Conservation (phyloP, 92 coral and sea anemone species). For the Epizoanthus rinbou region DNA sequence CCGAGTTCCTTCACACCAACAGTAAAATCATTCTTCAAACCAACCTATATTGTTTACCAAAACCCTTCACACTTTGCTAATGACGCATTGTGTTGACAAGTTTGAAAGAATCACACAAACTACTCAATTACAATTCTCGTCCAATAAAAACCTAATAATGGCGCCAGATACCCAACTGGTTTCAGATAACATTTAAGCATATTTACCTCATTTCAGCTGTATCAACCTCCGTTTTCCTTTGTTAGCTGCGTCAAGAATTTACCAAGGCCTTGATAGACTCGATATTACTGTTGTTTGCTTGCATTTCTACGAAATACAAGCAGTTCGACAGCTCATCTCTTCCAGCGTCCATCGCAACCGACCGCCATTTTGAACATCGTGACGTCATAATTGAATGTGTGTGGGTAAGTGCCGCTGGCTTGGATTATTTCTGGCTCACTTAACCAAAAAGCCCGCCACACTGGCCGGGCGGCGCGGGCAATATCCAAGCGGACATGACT, state of each 20-base stretch:
- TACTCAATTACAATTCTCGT: not conserved
- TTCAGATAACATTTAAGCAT: not conserved
- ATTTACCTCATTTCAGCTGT: not conserved
- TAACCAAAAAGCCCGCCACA: no score
- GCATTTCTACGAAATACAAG: not conserved
- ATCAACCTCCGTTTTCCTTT: not conserved
- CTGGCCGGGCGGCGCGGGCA: no score
- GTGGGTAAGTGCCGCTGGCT: constrained; percentile 7
- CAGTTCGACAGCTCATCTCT: constrained; percentile 9
- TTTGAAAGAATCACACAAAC: not conserved
- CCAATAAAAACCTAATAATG: constrained; percentile 19
- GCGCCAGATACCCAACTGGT: not conserved
- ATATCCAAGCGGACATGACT: no score
- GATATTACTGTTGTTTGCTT: constrained; percentile 34
- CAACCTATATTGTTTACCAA: constrained; percentile 9
- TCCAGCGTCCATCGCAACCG: constrained; percentile 90
- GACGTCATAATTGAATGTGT: constrained; percentile 59
- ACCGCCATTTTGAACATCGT: constrained; percentile 80
- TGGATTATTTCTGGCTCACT: constrained; percentile 9
- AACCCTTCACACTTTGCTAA: constrained; percentile 33
- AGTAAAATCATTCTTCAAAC: not conserved
- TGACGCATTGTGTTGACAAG: not conserved
- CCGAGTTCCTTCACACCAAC: not conserved
- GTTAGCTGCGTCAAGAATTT: not conserved
- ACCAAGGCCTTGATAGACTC: constrained; percentile 10